Evolutionary conservation across 30 jellyfish, hydroid and myxozoan species (phyloP).

Genomic region (Turritopsis dohrnii): DNA sequence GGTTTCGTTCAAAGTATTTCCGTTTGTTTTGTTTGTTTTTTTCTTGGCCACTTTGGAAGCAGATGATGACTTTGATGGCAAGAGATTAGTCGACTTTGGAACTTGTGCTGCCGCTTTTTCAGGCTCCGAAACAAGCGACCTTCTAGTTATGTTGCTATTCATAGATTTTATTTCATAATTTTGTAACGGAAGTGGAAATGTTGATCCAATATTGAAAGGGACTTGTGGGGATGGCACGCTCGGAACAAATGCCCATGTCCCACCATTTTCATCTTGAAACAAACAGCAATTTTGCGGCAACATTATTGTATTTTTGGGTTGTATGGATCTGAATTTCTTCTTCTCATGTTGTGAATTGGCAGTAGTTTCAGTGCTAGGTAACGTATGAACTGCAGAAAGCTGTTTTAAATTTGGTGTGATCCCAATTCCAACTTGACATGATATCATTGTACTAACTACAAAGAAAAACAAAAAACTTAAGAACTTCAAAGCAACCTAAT

Average conservation of each 20-base stretch:
- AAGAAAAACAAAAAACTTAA: too few species aligned
- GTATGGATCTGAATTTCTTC: not conserved
- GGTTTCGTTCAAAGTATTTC: not conserved
- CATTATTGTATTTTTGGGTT: not conserved
- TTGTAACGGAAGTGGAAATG: not conserved
- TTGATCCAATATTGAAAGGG: not conserved
- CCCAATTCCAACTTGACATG: not conserved
- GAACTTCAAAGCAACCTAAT: too few species aligned
- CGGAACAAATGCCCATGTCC: constrained; percentile 15
- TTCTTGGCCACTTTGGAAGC: not conserved
- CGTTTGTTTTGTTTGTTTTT: not conserved
- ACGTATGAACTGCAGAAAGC: not conserved
- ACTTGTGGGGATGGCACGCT: not conserved
- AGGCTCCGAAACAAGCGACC: not conserved
- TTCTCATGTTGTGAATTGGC: not conserved
- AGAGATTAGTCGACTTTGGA: not conserved
- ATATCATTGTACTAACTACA: not conserved
- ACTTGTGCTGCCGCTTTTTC: not conserved
- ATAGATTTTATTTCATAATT: not conserved
- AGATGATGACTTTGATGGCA: not conserved
- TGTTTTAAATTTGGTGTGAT: not conserved
- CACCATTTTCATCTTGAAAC: not conserved
- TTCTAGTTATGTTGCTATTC: not conserved
- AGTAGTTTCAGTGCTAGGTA: not conserved
- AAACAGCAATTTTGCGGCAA: not conserved